phyloP scores from a whole-genome alignment of 2,113 vertebrate species.

The Macaca nemestrina region DNA sequence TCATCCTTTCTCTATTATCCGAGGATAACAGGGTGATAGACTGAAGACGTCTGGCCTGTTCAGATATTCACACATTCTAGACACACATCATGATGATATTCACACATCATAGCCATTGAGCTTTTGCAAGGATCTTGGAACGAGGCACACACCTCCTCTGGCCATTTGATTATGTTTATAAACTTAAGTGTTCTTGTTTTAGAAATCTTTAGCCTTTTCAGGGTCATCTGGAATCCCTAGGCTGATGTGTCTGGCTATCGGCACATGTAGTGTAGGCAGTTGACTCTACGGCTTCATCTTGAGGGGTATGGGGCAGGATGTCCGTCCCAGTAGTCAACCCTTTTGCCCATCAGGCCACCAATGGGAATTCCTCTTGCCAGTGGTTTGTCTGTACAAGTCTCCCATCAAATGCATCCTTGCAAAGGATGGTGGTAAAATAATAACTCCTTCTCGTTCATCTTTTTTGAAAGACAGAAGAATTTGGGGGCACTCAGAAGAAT shows the following conservation, averaged over 20 bases:
- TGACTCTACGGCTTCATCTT: background rate
- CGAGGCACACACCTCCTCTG: background rate
- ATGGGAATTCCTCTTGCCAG: background rate
- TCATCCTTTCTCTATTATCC: background rate
- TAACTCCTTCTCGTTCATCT: background rate
- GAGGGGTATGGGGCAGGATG: background rate
- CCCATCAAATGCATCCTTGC: background rate
- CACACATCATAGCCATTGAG: fast-evolving
- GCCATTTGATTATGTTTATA: background rate
- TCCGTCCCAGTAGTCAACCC: background rate
- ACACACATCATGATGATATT: background rate
- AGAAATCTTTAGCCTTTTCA: background rate
- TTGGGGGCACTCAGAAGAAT: background rate
- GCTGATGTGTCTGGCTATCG: background rate
- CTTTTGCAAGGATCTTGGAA: background rate
- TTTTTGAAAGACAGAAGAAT: background rate
- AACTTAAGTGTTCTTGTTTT: background rate
- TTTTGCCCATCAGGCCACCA: no score
- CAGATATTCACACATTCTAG: background rate
- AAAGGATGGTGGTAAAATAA: background rate
- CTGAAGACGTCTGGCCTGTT: background rate
- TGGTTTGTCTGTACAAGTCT: background rate
- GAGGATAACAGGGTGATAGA: no score
- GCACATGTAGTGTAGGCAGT: no score
- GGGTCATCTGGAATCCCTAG: background rate